These are phyloP conservation scores for Cirrhinus molitorella DNA, from an alignment of 2,797 vertebrate genomes.

Conservation along the genomic window DNA sequence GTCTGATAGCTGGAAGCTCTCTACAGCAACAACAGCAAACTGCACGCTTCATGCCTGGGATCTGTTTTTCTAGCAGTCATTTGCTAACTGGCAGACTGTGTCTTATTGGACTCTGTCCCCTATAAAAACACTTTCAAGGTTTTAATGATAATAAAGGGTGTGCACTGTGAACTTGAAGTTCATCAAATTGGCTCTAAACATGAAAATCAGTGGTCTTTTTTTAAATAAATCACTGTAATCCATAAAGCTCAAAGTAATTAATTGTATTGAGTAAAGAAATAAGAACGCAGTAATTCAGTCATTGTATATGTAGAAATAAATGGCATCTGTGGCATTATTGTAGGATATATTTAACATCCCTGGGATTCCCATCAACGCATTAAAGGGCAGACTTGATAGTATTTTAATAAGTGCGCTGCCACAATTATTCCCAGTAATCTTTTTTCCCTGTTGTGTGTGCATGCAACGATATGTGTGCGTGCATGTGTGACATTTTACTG, in stretches of 20 bases:
- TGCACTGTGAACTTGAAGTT: slow-evolving; percentile 36
- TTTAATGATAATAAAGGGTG: slow-evolving; percentile 28
- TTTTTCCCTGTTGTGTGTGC: slow-evolving; percentile 34
- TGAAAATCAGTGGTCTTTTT: background rate
- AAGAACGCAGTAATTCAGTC: background rate
- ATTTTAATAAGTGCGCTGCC: slow-evolving; percentile 42
- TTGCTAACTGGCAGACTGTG: slow-evolving; percentile 18
- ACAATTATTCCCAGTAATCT: slow-evolving; percentile 48
- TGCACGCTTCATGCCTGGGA: slow-evolving; percentile 40
- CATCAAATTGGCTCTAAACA: slow-evolving; percentile 46
- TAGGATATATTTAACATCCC: slow-evolving; percentile 78
- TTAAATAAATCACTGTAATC: background rate
- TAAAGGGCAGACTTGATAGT: slow-evolving; percentile 9
- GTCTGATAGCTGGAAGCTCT: slow-evolving; percentile 65
- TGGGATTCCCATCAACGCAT: slow-evolving; percentile 69
- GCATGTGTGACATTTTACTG: slow-evolving; percentile 73
- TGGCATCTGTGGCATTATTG: slow-evolving; percentile 51
- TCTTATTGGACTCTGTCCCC: slow-evolving; percentile 33
- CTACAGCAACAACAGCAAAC: slow-evolving; percentile 63
- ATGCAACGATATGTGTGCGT: slow-evolving; percentile 56
- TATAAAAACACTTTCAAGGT: slow-evolving; percentile 11
- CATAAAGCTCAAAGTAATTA: background rate
- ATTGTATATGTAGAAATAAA: background rate
- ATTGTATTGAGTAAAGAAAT: background rate
- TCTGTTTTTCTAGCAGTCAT: slow-evolving; percentile 37